phyloP scores from a whole-genome alignment of 2,888 invertebrate genomes.

The Scelioninae gen. 2 region DNA sequence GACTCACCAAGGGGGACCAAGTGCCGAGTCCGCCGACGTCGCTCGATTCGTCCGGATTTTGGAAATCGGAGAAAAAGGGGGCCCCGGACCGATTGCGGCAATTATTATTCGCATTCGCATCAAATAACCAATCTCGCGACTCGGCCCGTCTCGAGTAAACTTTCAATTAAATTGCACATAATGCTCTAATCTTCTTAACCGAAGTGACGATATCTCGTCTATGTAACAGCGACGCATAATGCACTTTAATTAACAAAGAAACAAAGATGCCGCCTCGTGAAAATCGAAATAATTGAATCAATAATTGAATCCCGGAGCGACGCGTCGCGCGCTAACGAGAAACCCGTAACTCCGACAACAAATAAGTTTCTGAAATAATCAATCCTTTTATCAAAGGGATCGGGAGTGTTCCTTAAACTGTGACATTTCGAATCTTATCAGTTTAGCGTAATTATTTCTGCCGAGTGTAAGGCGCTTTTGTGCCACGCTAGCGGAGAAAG shows the following conservation, averaged over 20 bases:
- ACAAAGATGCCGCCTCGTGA: slow-evolving; percentile 19
- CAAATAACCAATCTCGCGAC: slow-evolving; percentile 26
- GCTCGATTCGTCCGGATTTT: too few species aligned
- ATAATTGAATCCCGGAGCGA: slow-evolving; percentile 30
- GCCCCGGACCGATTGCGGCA: neutral
- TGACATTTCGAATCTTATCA: slow-evolving; percentile 54
- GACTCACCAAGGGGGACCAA: slow-evolving; percentile 23
- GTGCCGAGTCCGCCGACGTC: slow-evolving; percentile 12
- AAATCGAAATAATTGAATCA: slow-evolving; percentile 34
- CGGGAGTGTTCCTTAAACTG: slow-evolving; percentile 50
- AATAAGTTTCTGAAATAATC: slow-evolving; percentile 51
- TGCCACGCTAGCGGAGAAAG: slow-evolving; percentile 33
- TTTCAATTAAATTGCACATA: slow-evolving; percentile 6
- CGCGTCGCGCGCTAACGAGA: slow-evolving; percentile 30
- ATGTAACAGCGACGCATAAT: slow-evolving; percentile 25
- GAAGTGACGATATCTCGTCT: slow-evolving; percentile 28
- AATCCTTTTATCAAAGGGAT: slow-evolving; percentile 37
- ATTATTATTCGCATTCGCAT: too few species aligned
- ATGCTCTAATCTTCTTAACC: slow-evolving; percentile 41
- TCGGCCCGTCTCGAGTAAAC: slow-evolving; percentile 3
- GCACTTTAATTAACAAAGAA: slow-evolving; percentile 45
- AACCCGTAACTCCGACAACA: slow-evolving; percentile 33
- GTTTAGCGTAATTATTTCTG: slow-evolving; percentile 55
- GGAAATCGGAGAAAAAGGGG: too few species aligned
- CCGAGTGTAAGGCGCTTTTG: slow-evolving; percentile 48